Base-by-base conservation (phyloP, 2,797 vertebrate species). In the Sylvilagus floridanus region DNA sequence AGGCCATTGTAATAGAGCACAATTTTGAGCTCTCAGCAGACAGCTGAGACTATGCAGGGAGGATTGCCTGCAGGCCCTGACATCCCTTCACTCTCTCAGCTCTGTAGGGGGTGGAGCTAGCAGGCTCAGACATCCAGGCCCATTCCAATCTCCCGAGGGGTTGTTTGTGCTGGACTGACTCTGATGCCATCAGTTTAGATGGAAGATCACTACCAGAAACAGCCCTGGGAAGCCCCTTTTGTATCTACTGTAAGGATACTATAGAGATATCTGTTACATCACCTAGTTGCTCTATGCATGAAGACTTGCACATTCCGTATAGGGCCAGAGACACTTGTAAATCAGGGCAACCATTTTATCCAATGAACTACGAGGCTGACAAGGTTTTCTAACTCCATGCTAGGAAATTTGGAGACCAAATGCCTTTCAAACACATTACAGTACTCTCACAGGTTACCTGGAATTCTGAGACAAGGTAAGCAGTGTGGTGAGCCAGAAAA, bases 401-500 rank as follows among this genome's bases (percentile, higher is more conserved):
- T 65, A 82, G 69, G 78, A 94, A 90, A 68, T 63, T 72, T 71
- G 84, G 32, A 95, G 71, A 76, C 62, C 82, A 71, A 75, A 87
- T 63, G 42, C 76, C 82, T 54, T 52, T 47, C 52, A 87, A 9
- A 5, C 16, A n/a, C 32, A 91, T 63, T 73, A 89, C 42, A 90
- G 63, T 73, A 65, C 42, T 73, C 52, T 84, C 42, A 88, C 88
- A 95, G 93, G 28, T 50, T 32, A 81, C 4, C 28, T 63, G 90
- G 86, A 95, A 75, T 81, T 62, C 30, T 79, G 54, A 95, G 92
- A 85, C 42, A 73, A 94, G 73, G 47, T 60, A 42, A 91, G 28
- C 9, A 0, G 7, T 75, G 57, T 60, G 28, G 24, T 62, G 47
- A 77, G 30, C 60, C 62, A 73, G 42, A 73, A 73, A 75, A 85